Evolutionary conservation across 2,888 invertebrate species (phyloP), one percentile per base, ranked within the genome.

Genomic region (Drosophila mettleri): DNA sequence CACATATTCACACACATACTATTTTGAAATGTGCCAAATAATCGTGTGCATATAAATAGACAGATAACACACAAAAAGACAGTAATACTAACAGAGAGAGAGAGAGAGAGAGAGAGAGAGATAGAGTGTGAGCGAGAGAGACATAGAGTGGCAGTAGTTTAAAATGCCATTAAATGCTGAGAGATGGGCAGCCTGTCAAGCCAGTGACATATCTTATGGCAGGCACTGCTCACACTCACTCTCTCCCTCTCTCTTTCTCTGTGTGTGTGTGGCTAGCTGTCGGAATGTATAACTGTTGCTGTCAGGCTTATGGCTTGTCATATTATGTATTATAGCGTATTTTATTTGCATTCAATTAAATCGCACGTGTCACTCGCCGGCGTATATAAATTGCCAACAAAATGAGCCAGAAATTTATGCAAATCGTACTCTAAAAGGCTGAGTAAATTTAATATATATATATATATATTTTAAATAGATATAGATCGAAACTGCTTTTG

Each of bases 291-390:
- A 86, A 80, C 86, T 86, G 86, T 83, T 85, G 88, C 88, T 86
- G 88, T 83, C 84, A 80, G 78, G 77, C 83, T 88, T 86, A 86
- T 77, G 74, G 81, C 74, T 75, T 86, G 85, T 88, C 88, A 86
- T 77, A 85, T 86, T 83, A 86, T 78, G 70, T 87, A 78, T 87
- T 74, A 82, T 82, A 64, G 76, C 68, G 86, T 71, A 81, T 86
- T 88, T 86, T 86, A 86, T 86, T 88, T 86, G 84, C 88, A 80
- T 86, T 83, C 86, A 86, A 86, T 86, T 88, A 88, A 88, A 88
- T 85, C 73, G 70, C 76, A 72, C 82, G 85, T 87, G 87, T 76
- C 79, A 76, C 66, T 63, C 72, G 59, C 52, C 65, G 51, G 52
- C 80, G 80, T 80, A 82, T 77, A 86, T 77, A 86, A 82, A 82